Percentiles rank a stretch among this genome's conserved stretches.
phyloP scores from a whole-genome alignment of 2,888 invertebrate species.

The Eilema caniola region DNA sequence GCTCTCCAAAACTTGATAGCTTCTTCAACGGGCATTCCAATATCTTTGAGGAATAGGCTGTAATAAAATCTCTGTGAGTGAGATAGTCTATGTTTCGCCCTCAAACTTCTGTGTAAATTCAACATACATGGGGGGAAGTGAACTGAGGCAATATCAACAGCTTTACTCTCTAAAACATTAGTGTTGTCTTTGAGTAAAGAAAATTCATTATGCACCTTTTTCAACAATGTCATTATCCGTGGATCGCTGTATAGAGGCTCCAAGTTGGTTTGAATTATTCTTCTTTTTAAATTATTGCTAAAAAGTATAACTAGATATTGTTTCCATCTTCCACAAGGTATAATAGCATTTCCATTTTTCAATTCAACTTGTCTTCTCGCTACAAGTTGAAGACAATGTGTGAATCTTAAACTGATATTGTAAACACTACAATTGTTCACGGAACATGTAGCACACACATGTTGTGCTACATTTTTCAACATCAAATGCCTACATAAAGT shows the following conservation, averaged over 20 bases:
- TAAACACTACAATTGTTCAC: constrained; percentile 58
- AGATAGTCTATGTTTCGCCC: constrained; percentile 87
- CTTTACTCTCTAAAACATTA: constrained; percentile 61
- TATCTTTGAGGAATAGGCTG: constrained; percentile 90
- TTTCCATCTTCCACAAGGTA: constrained; percentile 88
- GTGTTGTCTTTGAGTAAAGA: constrained; percentile 44
- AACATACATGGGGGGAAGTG: constrained; percentile 90
- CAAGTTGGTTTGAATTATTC: constrained; percentile 64
- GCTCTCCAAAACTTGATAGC: constrained; percentile 88
- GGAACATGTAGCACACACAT: constrained; percentile 69
- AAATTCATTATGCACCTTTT: constrained; percentile 60
- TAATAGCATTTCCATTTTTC: constrained; percentile 78
- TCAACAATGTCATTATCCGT: constrained; percentile 68
- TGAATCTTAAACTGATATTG: constrained; percentile 83
- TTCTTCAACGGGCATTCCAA: constrained; percentile 89
- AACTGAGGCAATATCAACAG: constrained; percentile 75
- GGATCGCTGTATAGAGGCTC: constrained; percentile 67
- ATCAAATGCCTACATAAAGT: constrained; percentile 69
- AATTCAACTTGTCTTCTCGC: constrained; percentile 83
- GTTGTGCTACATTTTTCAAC: constrained; percentile 72
- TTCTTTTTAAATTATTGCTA: constrained; percentile 71
- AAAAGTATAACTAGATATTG: constrained; percentile 80
- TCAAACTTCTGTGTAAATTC: constrained; percentile 85
- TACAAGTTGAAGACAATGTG: constrained; percentile 84
- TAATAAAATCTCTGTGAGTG: constrained; percentile 89